These are phyloP conservation scores for Himalopsyche japonica DNA, from an alignment of 2,888 invertebrate genomes.

Conservation along the genomic window DNA sequence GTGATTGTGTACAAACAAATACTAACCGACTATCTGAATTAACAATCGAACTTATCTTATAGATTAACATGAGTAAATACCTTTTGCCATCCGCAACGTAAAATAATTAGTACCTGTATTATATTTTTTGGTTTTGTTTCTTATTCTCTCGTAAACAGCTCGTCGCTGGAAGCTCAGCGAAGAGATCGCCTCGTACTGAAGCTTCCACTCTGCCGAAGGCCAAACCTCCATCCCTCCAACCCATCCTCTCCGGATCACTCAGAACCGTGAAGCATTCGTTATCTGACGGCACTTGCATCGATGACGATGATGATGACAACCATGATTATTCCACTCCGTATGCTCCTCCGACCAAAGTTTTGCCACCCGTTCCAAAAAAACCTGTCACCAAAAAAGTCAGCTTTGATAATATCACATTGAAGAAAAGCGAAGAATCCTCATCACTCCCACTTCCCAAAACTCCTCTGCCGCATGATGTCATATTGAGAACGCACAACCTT, in stretches of 20 bases:
- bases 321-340: not conserved
- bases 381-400: conserved; percentile 37
- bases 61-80: not conserved
- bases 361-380: conserved; percentile 36
- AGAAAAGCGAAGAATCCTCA: not conserved
- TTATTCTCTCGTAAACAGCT: conserved; percentile 32
- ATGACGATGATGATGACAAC: conserved; percentile 19
- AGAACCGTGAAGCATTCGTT: not conserved
- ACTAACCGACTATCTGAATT: not conserved
- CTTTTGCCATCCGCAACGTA: not conserved
- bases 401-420: conserved; percentile 31
- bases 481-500: conserved; percentile 3
- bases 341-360: not conserved
- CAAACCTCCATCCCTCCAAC: conserved; percentile 39
- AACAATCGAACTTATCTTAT: not conserved
- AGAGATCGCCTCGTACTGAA: conserved; percentile 32
- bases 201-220: conserved; percentile 46
- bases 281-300: conserved; percentile 31
- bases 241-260: conserved; percentile 34
- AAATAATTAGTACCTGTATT: conserved; percentile 13
- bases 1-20: conserved; percentile 21
- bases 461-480: conserved; percentile 24
- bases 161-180: conserved; percentile 25
- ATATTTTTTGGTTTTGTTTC: conserved; percentile 31
- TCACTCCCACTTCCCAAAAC: not conserved